Percentiles rank a stretch among this genome's conserved stretches.
Evolutionary conservation across 2,888 invertebrate species (phyloP).

Genomic region (Trilocha varians): DNA sequence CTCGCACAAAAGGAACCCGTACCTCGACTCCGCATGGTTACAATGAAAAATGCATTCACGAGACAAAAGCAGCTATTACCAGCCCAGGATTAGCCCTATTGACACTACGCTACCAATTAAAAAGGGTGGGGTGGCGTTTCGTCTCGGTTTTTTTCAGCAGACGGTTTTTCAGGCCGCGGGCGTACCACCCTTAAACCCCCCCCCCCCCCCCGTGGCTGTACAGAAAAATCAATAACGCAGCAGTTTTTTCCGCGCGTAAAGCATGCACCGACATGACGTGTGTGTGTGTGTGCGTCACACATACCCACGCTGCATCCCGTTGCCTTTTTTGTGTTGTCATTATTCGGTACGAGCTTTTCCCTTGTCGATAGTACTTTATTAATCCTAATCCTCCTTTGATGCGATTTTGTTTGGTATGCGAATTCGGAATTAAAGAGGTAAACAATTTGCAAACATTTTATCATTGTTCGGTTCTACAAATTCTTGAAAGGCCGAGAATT

Average conservation of each 20-base stretch:
- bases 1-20: constrained; percentile 10
- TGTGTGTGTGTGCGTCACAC: constrained; percentile 48
- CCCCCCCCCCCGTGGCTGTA: constrained; percentile 51
- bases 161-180: constrained; percentile 73
- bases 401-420: constrained; percentile 16
- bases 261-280: constrained; percentile 65
- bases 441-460: constrained; percentile 45
- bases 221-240: constrained; percentile 75
- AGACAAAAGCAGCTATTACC: constrained; percentile 69
- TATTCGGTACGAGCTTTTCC: constrained; percentile 39
- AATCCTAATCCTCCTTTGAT: constrained; percentile 44
- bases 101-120: constrained; percentile 74
- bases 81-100: constrained; percentile 69
- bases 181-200: constrained; percentile 35
- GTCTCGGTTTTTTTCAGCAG: constrained; percentile 73
- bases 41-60: constrained; percentile 65
- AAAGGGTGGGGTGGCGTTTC: constrained; percentile 72
- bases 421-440: constrained; percentile 19
- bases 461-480: constrained; percentile 45
- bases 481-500: too few species aligned
- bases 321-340: constrained; percentile 41
- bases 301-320: constrained; percentile 38
- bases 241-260: constrained; percentile 75
- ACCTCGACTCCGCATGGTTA: constrained; percentile 44
- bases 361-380: constrained; percentile 39